phyloP scores from a whole-genome alignment of 2,888 invertebrate species.

The Habrosyne pyritoides region DNA sequence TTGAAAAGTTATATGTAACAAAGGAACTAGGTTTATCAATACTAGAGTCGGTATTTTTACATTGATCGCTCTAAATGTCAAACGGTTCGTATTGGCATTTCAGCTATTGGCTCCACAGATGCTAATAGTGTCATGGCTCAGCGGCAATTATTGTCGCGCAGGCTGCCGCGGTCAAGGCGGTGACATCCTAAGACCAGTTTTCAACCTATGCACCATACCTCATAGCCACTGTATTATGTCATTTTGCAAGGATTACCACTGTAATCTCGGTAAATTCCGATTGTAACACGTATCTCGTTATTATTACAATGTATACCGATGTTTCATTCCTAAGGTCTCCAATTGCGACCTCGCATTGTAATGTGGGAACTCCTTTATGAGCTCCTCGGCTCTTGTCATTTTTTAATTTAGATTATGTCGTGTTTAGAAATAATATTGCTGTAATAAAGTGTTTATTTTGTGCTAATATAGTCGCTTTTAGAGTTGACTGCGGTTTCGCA shows the following conservation, averaged over 20 bases:
- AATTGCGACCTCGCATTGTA: slow-evolving; percentile 62
- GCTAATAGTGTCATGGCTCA: slow-evolving; percentile 71
- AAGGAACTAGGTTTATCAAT: slow-evolving; percentile 34
- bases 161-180: slow-evolving; percentile 72
- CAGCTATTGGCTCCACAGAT: slow-evolving; percentile 39
- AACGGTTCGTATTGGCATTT: slow-evolving; percentile 38
- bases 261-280: slow-evolving; percentile 16
- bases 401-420: slow-evolving; percentile 65
- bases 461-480: slow-evolving; percentile 39
- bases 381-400: slow-evolving; percentile 52
- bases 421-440: slow-evolving; percentile 48
- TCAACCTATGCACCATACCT: slow-evolving; percentile 15
- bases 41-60: slow-evolving; percentile 27
- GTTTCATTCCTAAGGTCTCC: slow-evolving; percentile 26
- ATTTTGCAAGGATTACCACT: slow-evolving; percentile 16
- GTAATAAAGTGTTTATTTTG: slow-evolving; percentile 48
- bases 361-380: slow-evolving; percentile 68
- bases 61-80: slow-evolving; percentile 42
- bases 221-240: slow-evolving; percentile 55
- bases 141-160: slow-evolving; percentile 48
- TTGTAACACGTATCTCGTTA: slow-evolving; percentile 30
- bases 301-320: slow-evolving; percentile 27
- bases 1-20: slow-evolving; percentile 16
- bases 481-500: slow-evolving; percentile 27
- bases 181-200: slow-evolving; percentile 59